A percentile compares a stretch with the other conserved stretches of the same genome.
These are phyloP conservation scores for Emydocephalus ijimae DNA, from an alignment of 2,113 vertebrate species.

Conservation along the genomic window DNA sequence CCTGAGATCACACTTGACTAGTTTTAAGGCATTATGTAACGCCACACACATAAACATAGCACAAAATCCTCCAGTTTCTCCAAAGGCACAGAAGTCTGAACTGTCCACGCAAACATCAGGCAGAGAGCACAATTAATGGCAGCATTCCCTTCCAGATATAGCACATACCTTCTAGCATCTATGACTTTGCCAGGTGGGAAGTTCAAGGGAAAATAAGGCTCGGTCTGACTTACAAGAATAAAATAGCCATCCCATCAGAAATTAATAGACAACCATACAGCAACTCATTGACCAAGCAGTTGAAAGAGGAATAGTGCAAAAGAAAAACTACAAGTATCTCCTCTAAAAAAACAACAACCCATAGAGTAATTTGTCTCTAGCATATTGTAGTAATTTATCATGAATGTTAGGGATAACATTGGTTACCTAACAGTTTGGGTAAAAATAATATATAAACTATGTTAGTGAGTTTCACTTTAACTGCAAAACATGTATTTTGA, in stretches of 20 bases:
- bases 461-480: too few relatives aligned
- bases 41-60: neutral
- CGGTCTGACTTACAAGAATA: neutral
- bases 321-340: neutral
- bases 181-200: neutral
- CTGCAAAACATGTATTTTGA: too few relatives aligned
- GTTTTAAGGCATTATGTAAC: neutral
- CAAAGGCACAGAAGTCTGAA: neutral
- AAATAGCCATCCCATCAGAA: neutral
- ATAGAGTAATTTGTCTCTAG: neutral
- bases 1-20: neutral
- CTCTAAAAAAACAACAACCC: neutral
- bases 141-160: neutral
- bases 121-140: neutral
- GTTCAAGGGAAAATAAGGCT: neutral
- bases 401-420: too few relatives aligned
- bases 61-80: neutral
- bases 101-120: neutral
- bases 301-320: neutral
- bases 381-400: neutral
- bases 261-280: neutral
- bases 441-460: too few relatives aligned
- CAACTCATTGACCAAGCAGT: neutral
- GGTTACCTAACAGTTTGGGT: too few relatives aligned
- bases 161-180: neutral